Evolutionary conservation across 1,140 invertebrate genomes (phyloP).

Genomic region (Araneus ventricosus): DNA sequence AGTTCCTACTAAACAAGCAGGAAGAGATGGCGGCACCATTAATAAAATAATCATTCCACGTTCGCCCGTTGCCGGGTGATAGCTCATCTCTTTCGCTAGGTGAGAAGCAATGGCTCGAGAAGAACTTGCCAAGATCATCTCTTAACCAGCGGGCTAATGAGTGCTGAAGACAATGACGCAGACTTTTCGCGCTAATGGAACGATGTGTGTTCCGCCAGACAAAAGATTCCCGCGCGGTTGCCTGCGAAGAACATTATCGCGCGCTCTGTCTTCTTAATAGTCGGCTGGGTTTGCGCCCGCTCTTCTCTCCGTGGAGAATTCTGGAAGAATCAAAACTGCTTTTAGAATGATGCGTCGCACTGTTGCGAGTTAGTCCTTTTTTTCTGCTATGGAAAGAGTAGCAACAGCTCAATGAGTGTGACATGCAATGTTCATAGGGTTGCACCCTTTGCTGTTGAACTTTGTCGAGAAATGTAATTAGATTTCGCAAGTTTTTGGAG

Average conservation of each 20-base stretch:
- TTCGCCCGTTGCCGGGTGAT: neutral
- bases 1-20: neutral
- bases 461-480: too few relatives aligned
- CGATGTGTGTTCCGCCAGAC: neutral
- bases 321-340: too few relatives aligned
- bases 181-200: slow-evolving; percentile 23
- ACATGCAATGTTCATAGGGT: too few relatives aligned
- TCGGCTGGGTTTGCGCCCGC: neutral
- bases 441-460: too few relatives aligned
- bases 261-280: slow-evolving; percentile 11
- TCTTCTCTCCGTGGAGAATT: too few relatives aligned
- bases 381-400: too few relatives aligned
- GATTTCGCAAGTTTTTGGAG: too few relatives aligned
- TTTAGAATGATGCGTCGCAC: too few relatives aligned
- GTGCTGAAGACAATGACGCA: neutral
- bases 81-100: neutral
- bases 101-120: neutral
- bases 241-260: slow-evolving; percentile 1
- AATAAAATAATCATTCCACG: slow-evolving; percentile 21
- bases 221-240: neutral
- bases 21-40: neutral
- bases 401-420: too few relatives aligned
- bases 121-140: neutral
- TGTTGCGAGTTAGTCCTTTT: too few relatives aligned
- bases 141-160: slow-evolving; percentile 16